phyloP scores from a whole-genome alignment of 2,113 vertebrate species.

The Gymnogyps californianus region DNA sequence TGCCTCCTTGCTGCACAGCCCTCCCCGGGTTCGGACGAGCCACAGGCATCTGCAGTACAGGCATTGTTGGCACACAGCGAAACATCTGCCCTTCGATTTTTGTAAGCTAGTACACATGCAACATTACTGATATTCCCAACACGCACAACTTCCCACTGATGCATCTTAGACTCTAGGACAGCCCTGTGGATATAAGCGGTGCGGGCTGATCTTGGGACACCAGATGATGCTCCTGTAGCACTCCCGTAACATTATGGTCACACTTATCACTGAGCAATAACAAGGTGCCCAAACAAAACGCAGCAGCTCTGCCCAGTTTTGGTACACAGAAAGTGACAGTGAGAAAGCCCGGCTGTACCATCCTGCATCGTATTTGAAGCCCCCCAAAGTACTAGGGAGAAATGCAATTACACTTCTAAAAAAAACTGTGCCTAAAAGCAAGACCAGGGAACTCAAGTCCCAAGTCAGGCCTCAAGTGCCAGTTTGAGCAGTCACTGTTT shows the following conservation, averaged over 20 bases:
- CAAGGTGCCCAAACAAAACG: background rate
- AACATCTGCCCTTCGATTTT: background rate
- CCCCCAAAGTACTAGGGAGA: background rate
- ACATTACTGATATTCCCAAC: too few species aligned
- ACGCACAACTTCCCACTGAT: background rate
- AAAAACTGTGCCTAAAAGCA: background rate
- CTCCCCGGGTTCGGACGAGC: background rate
- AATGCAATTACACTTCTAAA: background rate
- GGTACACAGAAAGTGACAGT: background rate
- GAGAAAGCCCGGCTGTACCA: accelerated
- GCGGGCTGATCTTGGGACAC: background rate
- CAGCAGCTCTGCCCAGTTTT: background rate
- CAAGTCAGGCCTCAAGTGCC: too few species aligned
- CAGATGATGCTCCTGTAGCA: background rate
- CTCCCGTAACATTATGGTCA: background rate
- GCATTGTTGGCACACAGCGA: background rate
- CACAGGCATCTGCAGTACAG: accelerated
- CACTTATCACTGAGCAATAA: background rate
- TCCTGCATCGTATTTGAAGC: background rate
- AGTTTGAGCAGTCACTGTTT: background rate
- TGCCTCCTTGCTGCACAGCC: background rate
- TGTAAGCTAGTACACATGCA: background rate
- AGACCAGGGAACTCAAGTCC: background rate
- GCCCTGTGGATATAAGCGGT: accelerated
- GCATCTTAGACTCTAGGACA: background rate